Conservation (phyloP, 2,888 invertebrate genomes). For the Ecliptopera silaceata region DNA sequence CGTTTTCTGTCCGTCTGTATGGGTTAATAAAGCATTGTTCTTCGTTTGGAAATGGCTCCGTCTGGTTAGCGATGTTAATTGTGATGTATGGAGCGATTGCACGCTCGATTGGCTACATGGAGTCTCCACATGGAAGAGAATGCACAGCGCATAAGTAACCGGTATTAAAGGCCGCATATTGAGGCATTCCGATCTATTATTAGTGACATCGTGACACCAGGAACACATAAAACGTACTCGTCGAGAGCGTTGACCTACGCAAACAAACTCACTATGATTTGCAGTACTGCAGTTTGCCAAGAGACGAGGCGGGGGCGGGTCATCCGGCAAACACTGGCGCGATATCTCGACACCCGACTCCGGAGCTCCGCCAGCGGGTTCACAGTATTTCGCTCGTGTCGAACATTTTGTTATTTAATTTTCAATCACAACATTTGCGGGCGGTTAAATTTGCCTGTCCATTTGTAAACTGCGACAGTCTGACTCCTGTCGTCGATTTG, state of each 20-base stretch:
- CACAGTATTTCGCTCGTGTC: constrained; percentile 50
- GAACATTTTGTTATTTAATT: constrained; percentile 47
- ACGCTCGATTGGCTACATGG: constrained; percentile 48
- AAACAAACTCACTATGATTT: constrained; percentile 79
- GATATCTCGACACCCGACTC: constrained; percentile 67
- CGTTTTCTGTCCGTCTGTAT: constrained; percentile 48
- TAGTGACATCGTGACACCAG: constrained; percentile 79
- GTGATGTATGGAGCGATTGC: constrained; percentile 51
- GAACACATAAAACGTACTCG: constrained; percentile 77
- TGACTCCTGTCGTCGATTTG: constrained; percentile 56
- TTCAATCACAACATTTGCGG: constrained; percentile 47
- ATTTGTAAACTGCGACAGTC: constrained; percentile 63
- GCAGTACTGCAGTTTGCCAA: constrained; percentile 80
- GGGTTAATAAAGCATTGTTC: constrained; percentile 53
- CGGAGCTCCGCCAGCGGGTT: constrained; percentile 44
- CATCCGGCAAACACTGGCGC: constrained; percentile 68
- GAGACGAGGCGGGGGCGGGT: constrained; percentile 68
- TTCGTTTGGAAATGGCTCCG: constrained; percentile 51
- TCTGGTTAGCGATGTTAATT: constrained; percentile 51
- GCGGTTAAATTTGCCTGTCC: constrained; percentile 45
- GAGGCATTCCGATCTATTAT: constrained; percentile 80
- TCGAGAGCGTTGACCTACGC: constrained; percentile 78
- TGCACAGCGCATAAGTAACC: constrained; percentile 58
- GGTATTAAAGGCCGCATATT: constrained; percentile 69
- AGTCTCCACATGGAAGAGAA: constrained; percentile 52